Evolutionary conservation across 2,888 invertebrate genomes (phyloP).

Genomic region (Lithophane ornitopus): DNA sequence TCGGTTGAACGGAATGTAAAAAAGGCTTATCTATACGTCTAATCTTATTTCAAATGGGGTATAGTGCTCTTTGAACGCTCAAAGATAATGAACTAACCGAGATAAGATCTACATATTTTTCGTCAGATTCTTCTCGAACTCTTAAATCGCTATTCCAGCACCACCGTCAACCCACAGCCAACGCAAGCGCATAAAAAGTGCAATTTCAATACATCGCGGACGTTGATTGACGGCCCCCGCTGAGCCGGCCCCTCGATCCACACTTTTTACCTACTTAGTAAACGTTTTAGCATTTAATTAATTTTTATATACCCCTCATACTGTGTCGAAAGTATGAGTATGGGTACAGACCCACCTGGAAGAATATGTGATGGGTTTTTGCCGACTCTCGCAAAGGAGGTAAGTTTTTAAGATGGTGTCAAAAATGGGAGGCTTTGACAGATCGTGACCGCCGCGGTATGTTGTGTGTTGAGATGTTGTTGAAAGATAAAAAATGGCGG

Average conservation of each 20-base stretch:
- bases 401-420: conserved; percentile 55
- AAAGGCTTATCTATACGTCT: no score
- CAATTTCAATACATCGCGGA: conserved; percentile 75
- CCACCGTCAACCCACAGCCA: conserved; percentile 29
- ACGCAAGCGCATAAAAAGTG: conserved; percentile 69
- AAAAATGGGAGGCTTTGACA: conserved; percentile 57
- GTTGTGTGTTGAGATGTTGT: conserved; percentile 32
- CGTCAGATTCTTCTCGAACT: neutral
- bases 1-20: no score
- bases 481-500: conserved; percentile 21
- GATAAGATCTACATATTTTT: no score
- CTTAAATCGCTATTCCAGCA: conserved; percentile 46
- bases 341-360: conserved; percentile 57
- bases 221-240: conserved; percentile 83
- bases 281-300: conserved; percentile 72
- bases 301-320: conserved; percentile 61
- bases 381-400: neutral
- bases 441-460: conserved; percentile 28
- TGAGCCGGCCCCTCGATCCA: conserved; percentile 68
- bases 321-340: conserved; percentile 32
- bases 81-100: neutral
- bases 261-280: conserved; percentile 76
- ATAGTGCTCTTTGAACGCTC: neutral
- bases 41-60: no score
- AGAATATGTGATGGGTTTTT: conserved; percentile 47